A percentile compares a stretch with the other conserved stretches of the same genome.
Evolutionary conservation across 2,888 invertebrate genomes (phyloP).

Genomic region (Andrena trimmerana): DNA sequence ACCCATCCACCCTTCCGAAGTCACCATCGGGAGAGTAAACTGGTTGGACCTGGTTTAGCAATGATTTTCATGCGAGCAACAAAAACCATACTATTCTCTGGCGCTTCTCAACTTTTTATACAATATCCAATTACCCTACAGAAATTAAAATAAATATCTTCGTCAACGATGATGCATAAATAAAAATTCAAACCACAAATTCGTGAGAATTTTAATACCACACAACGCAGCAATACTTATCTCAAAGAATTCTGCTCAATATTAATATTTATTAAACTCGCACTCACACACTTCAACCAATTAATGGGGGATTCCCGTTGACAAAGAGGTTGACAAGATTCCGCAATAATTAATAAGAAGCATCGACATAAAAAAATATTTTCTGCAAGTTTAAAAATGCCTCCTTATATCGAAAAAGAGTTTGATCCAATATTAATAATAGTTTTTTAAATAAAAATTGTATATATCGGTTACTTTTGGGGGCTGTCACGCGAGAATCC

Average conservation of each 20-base stretch:
- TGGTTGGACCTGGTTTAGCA: slow-evolving; percentile 56
- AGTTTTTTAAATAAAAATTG: no score
- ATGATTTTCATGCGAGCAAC: slow-evolving; percentile 9
- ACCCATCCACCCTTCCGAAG: slow-evolving; percentile 38
- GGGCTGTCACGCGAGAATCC: no score
- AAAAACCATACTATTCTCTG: neutral
- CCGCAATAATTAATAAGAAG: no score
- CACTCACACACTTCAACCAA: neutral
- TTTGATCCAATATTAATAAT: no score
- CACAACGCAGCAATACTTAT: neutral
- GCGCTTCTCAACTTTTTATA: neutral
- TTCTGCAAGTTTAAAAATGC: no score
- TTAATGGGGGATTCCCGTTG: no score
- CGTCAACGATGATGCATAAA: no score
- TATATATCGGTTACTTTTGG: no score
- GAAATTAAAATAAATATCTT: neutral
- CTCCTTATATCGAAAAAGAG: no score
- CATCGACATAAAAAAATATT: no score
- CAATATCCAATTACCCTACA: neutral
- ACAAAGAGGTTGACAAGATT: no score
- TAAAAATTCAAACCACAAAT: neutral
- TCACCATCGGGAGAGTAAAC: slow-evolving; percentile 65
- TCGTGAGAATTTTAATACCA: neutral
- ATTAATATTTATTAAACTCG: neutral
- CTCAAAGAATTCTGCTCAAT: neutral